Evolutionary conservation across 37 sponge, comb jelly and placozoan species (phyloP).

Genomic region (Crambe crambe): DNA sequence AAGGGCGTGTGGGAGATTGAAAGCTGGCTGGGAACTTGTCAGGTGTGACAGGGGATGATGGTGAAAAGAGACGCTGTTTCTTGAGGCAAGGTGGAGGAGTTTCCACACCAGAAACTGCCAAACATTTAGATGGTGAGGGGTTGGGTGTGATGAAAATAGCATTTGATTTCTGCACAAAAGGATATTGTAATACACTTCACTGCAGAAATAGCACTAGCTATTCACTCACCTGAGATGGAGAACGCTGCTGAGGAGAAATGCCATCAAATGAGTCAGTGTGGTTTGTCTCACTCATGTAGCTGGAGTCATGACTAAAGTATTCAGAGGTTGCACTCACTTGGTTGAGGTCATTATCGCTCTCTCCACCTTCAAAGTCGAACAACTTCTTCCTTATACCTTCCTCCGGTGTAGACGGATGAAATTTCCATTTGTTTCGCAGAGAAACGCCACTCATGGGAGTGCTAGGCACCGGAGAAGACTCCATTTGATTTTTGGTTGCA

Average conservation of each 20-base stretch:
- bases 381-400: constrained; percentile 44
- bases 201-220: neutral
- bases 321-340: constrained; percentile 41
- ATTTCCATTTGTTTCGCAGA: neutral
- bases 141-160: constrained; percentile 29
- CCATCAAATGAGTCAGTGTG: constrained; percentile 6
- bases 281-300: neutral
- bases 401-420: neutral
- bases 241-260: constrained; percentile 7
- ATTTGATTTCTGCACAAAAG: constrained; percentile 14
- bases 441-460: neutral
- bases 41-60: constrained; percentile 22
- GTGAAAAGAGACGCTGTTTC: constrained; percentile 53
- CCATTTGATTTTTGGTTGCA: neutral
- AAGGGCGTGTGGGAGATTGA: neutral
- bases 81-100: constrained; percentile 39
- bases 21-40: neutral
- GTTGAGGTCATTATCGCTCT: neutral
- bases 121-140: constrained; percentile 20
- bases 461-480: neutral
- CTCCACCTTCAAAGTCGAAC: constrained; percentile 19
- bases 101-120: constrained; percentile 9
- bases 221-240: neutral
- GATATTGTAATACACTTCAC: neutral
- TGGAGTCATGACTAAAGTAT: constrained; percentile 49